A percentile compares a stretch with the other conserved stretches of the same genome.
Evolutionary conservation across 2,113 vertebrate genomes (phyloP).

Genomic region (Cyanocitta stelleri): DNA sequence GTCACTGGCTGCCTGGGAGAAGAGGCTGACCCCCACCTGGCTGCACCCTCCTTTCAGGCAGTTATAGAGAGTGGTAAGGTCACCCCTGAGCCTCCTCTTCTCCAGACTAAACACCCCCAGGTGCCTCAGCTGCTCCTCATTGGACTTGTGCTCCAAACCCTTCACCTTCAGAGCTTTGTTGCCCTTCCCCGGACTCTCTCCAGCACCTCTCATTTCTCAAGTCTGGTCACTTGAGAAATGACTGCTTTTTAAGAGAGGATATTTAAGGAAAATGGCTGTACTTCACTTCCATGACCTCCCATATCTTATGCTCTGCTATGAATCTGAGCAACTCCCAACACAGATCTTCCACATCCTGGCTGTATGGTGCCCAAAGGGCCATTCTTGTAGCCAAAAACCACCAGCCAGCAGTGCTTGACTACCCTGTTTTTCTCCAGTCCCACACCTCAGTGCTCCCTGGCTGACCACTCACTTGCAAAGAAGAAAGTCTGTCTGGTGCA

Average conservation of each 20-base stretch:
- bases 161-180: not conserved
- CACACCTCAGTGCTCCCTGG: rapidly evolving
- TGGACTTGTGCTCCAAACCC: not conserved
- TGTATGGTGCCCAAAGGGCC: not conserved
- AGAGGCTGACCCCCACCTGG: not conserved
- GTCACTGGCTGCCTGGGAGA: not conserved
- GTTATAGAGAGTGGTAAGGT: not conserved
- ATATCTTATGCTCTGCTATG: not conserved
- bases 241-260: not conserved
- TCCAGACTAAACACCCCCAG: not conserved
- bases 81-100: not conserved
- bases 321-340: not conserved
- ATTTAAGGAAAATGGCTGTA: not conserved
- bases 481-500: not conserved
- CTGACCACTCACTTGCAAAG: not conserved
- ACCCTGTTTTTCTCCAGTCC: not conserved
- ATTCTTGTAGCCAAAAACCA: not conserved
- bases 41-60: not conserved
- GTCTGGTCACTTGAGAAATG: not conserved
- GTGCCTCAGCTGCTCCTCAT: not conserved
- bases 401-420: not conserved
- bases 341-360: not conserved
- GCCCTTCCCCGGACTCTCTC: not conserved
- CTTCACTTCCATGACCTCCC: not conserved
- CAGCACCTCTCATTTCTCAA: not conserved